phyloP scores from a whole-genome alignment of 1,140 invertebrate species.

The Nixonia krombeini region DNA sequence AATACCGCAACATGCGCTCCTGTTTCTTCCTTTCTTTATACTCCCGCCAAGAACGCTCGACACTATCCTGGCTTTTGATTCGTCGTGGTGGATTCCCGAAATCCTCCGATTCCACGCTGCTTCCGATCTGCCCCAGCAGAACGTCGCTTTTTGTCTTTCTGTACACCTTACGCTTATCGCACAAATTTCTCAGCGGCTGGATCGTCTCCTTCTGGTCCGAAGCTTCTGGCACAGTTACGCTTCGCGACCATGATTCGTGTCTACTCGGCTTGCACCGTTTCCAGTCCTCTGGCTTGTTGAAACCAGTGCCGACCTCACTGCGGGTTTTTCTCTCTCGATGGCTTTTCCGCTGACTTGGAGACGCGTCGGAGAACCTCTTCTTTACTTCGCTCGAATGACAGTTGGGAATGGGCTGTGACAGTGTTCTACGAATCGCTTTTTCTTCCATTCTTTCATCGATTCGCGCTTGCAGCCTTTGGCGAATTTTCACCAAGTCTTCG shows the following conservation, averaged over 20 bases:
- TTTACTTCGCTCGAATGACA: constrained; percentile 18
- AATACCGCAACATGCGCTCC: constrained; percentile 37
- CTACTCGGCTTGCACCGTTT: constrained; percentile 13
- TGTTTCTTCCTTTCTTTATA: constrained; percentile 60
- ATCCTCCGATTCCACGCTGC: constrained; percentile 36
- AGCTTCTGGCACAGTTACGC: too few species aligned
- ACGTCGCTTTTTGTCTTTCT: constrained; percentile 63
- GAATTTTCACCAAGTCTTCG: constrained; percentile 47
- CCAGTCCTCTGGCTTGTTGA: constrained; percentile 16
- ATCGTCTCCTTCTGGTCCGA: constrained; percentile 7
- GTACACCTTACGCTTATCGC: constrained; percentile 53
- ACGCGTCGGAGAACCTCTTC: constrained; percentile 39
- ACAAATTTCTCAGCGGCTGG: constrained; percentile 26
- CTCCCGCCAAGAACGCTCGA: constrained; percentile 61
- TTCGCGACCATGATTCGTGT: not conserved
- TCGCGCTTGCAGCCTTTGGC: constrained; percentile 48
- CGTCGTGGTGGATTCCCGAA: constrained; percentile 35
- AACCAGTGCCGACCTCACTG: constrained; percentile 54
- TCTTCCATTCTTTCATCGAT: constrained; percentile 53
- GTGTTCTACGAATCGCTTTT: constrained; percentile 12
- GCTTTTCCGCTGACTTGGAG: constrained; percentile 10
- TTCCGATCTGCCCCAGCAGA: constrained; percentile 32
- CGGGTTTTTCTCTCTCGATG: constrained; percentile 56
- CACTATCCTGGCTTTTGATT: constrained; percentile 50
- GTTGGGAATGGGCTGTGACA: constrained; percentile 8